Evolutionary conservation across 2,888 invertebrate species (phyloP), one percentile per base, ranked within the genome.

Genomic region (Temnothorax unifasciatus): DNA sequence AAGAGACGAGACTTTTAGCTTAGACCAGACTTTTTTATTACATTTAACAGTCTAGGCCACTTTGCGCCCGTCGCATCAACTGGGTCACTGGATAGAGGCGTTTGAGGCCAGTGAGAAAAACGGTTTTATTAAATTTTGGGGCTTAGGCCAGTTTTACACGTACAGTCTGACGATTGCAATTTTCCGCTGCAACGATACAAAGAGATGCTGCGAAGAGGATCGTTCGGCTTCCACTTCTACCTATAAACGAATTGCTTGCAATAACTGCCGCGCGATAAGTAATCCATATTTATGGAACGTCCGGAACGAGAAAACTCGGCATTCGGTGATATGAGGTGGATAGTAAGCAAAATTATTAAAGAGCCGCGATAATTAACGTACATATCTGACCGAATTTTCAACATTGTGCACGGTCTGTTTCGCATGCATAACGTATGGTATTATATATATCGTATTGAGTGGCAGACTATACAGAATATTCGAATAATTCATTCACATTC

Each of bases 101-200:
- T 81, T 81, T 81, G 59, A 59, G 79, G 13, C 18, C 18, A 25
- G 47, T 44, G 73, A 47, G 73, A 73, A 81, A 81, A 81, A 73
- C 59, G 79, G 59, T 38, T 81, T 81, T 81, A 81, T 81, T 81
- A 81, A 81, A 81, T 81, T 81, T 81, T 73, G 59, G 47, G 73
- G 79, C 59, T 81, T 81, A 81, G 79, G 73, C 50, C 79, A 59
- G 73, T 79, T 79, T 71, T 47, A 71, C 73, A 79, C 79, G 59
- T 59, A 73, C 79, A 38, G 50, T 61, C 50, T 38, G 59, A 73
- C 79, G 79, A 73, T 73, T 73, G 79, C 79, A 81, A 81, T 81
- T 81, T 81, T 81, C 73, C 73, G 59, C 73, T 73, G 73, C 79
- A 38, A 61, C 79, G 73, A 73, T 81, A 81, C 73, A 81, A 81